These are phyloP conservation scores for Dendrocincla fuliginosa DNA, from an alignment of 2,797 vertebrate genomes.

Conservation along the genomic window DNA sequence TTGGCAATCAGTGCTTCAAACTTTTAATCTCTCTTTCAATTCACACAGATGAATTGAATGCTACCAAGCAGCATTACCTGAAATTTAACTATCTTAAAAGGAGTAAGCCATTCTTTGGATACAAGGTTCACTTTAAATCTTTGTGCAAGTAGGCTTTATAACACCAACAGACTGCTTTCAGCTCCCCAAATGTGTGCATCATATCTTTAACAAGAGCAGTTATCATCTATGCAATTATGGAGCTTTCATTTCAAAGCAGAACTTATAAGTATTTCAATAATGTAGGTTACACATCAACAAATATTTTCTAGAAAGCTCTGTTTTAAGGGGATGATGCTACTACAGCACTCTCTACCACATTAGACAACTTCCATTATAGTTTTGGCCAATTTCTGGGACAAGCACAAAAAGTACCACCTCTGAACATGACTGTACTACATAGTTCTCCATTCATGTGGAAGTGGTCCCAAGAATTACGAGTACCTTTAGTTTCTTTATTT, in stretches of 20 bases:
- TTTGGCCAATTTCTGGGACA: background rate
- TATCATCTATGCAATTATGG: background rate
- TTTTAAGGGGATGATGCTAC: background rate
- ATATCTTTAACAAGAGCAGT: background rate
- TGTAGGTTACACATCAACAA: background rate
- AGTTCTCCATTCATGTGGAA: background rate
- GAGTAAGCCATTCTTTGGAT: background rate
- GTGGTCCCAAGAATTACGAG: background rate
- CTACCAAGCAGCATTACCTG: background rate
- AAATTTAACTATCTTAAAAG: background rate
- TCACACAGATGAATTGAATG: background rate
- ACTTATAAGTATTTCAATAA: background rate
- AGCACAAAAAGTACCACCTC: background rate
- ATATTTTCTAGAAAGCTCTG: background rate
- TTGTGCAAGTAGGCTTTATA: background rate
- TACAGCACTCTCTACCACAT: background rate
- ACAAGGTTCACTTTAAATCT: background rate
- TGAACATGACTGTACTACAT: background rate
- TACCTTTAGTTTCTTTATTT: background rate
- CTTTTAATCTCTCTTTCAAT: background rate
- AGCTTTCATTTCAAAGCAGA: background rate
- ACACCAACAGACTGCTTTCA: background rate
- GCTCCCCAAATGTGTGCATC: background rate
- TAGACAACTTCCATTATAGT: background rate
- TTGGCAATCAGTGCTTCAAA: background rate